Base-by-base conservation (phyloP, 2,113 vertebrate species). In the Actinemys pallida region DNA sequence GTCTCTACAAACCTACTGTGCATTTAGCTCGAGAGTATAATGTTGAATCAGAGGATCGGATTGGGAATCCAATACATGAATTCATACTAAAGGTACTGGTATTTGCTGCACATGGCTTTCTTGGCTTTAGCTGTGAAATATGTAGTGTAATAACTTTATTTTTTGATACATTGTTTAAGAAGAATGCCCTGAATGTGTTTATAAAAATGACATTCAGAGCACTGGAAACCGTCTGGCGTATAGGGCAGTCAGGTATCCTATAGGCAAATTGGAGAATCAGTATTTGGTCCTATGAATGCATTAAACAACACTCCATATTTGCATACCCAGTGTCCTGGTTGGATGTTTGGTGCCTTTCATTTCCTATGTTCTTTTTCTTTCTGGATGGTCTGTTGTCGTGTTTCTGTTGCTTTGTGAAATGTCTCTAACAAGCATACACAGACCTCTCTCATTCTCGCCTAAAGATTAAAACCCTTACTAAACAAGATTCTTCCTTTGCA, bases 1-100 rank as follows among this genome's bases (percentile, higher is more conserved):
- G 97, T 1, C 98, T 99, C 6, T 99, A 99, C 81, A 92, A 91
- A 20, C 99, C 99, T 14, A 99, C 98, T 0, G 98, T 99, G 59
- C 98, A 96, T 8, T 97, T 99, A 95, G 99, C 99, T 29, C 97
- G 98, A 35, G 99, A 99, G 54, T 99, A 99, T 89, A 98, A 98
- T 2, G 84, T 99, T 31, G 99, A 99, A 89, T 88, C 98, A 0
- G 98, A 99, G 94, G 98, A 98, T 0, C 96, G 87, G 83, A 99
- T 99, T 3, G 99, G 99, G 83, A 97, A 29, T n/a, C 99, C 99
- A 5, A 98, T 98, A 1, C 99, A 99, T 8, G 99, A 99, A 69
- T 98, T 99, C 79, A 83, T 96, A 4, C 95, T 99, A 79, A 99
- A 99, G 99, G 99, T 99, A 96, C 1, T 5, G 0, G 1, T n/a